Base-by-base conservation (phyloP, 1,140 invertebrate genomes). In the Tetramorium parvispinum region DNA sequence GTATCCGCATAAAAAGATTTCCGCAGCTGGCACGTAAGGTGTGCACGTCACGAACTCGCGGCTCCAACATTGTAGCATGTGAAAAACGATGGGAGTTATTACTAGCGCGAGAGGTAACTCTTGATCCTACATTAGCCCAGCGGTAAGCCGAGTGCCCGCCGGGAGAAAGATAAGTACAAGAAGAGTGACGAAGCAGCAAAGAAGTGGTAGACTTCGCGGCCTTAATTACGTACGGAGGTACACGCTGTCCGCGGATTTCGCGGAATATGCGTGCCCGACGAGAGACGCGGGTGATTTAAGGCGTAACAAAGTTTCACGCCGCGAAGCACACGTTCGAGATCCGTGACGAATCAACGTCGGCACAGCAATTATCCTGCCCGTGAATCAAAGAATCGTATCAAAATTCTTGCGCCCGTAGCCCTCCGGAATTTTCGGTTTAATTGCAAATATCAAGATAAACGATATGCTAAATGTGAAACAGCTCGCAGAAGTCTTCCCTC, bases 41-140 rank as follows among this genome's bases (percentile, higher is more conserved):
- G 66, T 13, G 24, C 53, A 55, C 27, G 79, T 73, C 68, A 53
- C 24, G 66, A 73, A 40, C 32, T 2, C 55, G 77, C 53, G 27
- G 27, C 53, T 49, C 3, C 68, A 61, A 83, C 79, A 59, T 83
- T 83, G 68, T 53, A 43, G 66, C 43, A 32, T 18, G 40, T 40
- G 68, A 75, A 59, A 83, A 73, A 61, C 66, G 53, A 79, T n/a
- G 46, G 8, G 77, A 73, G 40, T 82, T 57, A 82, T 82, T 73
- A 82, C 61, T 24, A 4, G 32, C 65, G 78, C 40, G 43, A 66
- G 37, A 71, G 66, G 53, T 65, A 82, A 82, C 65, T 71, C 51
- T 71, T 51, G 68, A 82, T 82, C 66, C 37, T 59, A 59, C 79
- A 73, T 76, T 85, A 85, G 61, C 71, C 61, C 49, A 65, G 16